Evolutionary conservation across 2,797 vertebrate species (phyloP), one percentile per base, ranked within the genome.

Genomic region (Numenius phaeopus): DNA sequence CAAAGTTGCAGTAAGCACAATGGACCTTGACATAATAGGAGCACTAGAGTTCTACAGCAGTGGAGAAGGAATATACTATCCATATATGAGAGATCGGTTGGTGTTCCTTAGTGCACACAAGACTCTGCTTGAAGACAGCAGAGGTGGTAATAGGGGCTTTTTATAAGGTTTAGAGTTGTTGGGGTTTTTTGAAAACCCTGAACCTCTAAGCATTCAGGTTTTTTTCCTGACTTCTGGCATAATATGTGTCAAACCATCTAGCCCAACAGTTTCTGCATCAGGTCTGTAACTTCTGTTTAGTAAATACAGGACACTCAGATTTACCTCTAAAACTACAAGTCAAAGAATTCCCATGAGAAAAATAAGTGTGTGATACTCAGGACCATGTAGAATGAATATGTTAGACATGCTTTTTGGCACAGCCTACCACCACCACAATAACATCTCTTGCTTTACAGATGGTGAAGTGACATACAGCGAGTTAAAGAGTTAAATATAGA

Each of bases 1-100:
- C 91, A 89, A 87, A 96, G 73, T 47, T 46, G 40, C 73, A 91
- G 62, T 40, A 69, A 84, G 90, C 1, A 27, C 12, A 0, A 95
- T 71, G 80, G 77, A 73, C 71, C 80, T 79, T 93, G 96, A 90
- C 90, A 84, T 94, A 93, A 95, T 58, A 95, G 80, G 79, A 97
- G 39, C 87, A 50, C 52, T 44, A 50, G n/a, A 50, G n/a, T 69
- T 90, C 55, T 62, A n/a, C 55, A n/a, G 65, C 69, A 61, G 34
- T 3, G 1, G 8, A 47, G 27, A 24, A 83, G 22, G 5, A 55
- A 69, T 39, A n/a, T 14, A 47, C 30, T 72, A 72, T 24, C 34
- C 29, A 50, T 34, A 64, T 10, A 6, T 3, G 5, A 69, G 15
- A 78, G n/a, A 42, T 24, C 71, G 69, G 26, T 21, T 78, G 49